phyloP scores from a whole-genome alignment of 2,888 invertebrate species.

The Galerucella pusilla region DNA sequence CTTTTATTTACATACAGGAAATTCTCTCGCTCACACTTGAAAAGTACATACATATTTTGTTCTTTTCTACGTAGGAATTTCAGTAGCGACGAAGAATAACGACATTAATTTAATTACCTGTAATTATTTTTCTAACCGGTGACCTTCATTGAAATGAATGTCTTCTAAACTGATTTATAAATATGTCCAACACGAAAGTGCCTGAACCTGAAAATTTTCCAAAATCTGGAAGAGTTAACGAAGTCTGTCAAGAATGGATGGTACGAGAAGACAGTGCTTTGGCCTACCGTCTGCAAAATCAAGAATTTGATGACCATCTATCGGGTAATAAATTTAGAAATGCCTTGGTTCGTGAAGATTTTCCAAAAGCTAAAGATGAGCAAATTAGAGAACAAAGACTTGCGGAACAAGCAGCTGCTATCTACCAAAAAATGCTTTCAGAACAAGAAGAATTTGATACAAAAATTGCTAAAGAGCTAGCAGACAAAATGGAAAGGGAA shows the following conservation, averaged over 20 bases:
- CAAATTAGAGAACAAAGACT: constrained; percentile 77
- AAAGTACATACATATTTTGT: constrained; percentile 25
- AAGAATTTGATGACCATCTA: constrained; percentile 84
- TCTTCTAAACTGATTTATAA: constrained; percentile 34
- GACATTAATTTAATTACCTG: constrained; percentile 39
- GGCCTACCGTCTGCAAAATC: constrained; percentile 82
- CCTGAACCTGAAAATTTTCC: constrained; percentile 68
- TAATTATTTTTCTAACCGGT: constrained; percentile 44
- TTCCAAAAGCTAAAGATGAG: constrained; percentile 79
- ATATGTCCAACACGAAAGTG: constrained; percentile 53
- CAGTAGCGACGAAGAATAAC: constrained; percentile 42
- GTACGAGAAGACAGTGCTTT: constrained; percentile 86
- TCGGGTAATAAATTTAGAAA: constrained; percentile 79
- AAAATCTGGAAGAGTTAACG: constrained; percentile 75
- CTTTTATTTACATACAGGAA: constrained; percentile 37
- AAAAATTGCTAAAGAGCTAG: constrained; percentile 74
- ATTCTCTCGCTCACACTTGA: constrained; percentile 40
- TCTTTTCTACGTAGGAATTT: constrained; percentile 44
- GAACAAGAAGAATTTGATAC: constrained; percentile 80
- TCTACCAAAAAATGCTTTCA: constrained; percentile 70
- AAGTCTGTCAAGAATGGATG: constrained; percentile 85
- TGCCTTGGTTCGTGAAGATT: constrained; percentile 81
- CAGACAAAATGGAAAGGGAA: constrained; percentile 72
- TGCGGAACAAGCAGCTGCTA: constrained; percentile 72
- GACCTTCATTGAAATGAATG: constrained; percentile 43